These are phyloP conservation scores for Oithona nana DNA, from an alignment of 2,888 invertebrate species.

Conservation along the genomic window DNA sequence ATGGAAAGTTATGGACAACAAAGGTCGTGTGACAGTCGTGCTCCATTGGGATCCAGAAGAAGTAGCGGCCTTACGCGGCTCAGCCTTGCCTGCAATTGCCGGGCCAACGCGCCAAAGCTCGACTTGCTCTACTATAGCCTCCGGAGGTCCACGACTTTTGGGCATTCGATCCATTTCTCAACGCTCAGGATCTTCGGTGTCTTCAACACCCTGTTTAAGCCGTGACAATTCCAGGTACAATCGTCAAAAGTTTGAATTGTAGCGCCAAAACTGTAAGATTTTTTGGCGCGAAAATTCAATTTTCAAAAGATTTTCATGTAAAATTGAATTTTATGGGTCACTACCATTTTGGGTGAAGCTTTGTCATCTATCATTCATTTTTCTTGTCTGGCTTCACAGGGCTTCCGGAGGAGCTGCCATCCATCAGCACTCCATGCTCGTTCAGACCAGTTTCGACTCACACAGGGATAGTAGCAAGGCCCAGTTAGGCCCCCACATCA, in stretches of 20 bases:
- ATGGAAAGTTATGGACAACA: slow-evolving; percentile 97
- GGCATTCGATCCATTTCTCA: background rate
- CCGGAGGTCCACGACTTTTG: background rate
- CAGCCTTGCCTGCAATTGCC: background rate
- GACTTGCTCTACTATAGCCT: slow-evolving; percentile 1
- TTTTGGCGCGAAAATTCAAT: too few relatives aligned
- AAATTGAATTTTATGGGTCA: too few relatives aligned
- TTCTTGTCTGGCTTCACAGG: too few relatives aligned
- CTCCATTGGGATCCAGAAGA: slow-evolving; percentile 72
- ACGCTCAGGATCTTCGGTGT: slow-evolving; percentile 3
- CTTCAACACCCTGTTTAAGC: slow-evolving; percentile 14
- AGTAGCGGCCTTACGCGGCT: slow-evolving; percentile 28
- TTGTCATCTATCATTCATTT: too few relatives aligned
- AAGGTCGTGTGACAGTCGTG: slow-evolving; percentile 87
- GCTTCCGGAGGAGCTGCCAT: too few relatives aligned
- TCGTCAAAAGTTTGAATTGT: too few relatives aligned
- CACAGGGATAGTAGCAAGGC: slow-evolving; percentile 24
- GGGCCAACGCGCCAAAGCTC: slow-evolving; percentile 4
- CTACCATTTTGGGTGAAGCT: too few relatives aligned
- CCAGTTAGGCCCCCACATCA: slow-evolving; percentile 51
- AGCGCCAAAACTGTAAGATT: too few relatives aligned
- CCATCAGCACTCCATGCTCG: slow-evolving; percentile 46
- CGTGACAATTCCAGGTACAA: slow-evolving; percentile 13
- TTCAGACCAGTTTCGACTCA: slow-evolving; percentile 54
- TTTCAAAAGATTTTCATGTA: too few relatives aligned